Percentiles rank a stretch among this genome's conserved stretches.
Evolutionary conservation across 35 echinoderm and acorn worm species (phyloP).

Genomic region (Holothuria glaberrima): DNA sequence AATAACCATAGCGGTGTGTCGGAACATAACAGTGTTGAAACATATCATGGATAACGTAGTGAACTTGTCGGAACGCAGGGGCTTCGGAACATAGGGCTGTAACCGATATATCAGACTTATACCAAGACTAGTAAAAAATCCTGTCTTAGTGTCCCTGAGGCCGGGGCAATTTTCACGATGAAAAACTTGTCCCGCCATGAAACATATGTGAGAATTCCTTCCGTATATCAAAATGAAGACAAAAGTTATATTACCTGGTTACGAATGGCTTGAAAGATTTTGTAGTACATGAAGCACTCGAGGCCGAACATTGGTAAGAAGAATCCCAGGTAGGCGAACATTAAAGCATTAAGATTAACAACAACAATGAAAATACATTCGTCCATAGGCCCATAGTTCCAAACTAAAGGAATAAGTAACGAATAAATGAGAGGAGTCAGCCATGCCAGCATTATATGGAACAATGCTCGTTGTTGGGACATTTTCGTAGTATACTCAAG

Average conservation of each 20-base stretch:
- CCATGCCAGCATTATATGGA: constrained; percentile 58
- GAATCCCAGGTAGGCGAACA: constrained; percentile 52
- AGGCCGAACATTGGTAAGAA: constrained; percentile 52
- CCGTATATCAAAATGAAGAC: too few relatives aligned
- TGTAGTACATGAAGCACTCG: constrained; percentile 72
- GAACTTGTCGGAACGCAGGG: too few relatives aligned
- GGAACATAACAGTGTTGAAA: too few relatives aligned
- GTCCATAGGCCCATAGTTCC: constrained; percentile 18
- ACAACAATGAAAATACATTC: constrained; percentile 45
- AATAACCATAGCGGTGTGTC: too few relatives aligned
- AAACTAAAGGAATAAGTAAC: constrained; percentile 56
- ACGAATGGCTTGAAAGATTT: constrained; percentile 62
- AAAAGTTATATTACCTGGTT: constrained; percentile 60
- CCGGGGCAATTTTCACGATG: too few relatives aligned
- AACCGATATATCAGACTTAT: too few relatives aligned
- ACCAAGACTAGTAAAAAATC: too few relatives aligned
- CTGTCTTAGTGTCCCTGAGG: too few relatives aligned
- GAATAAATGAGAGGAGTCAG: constrained; percentile 50
- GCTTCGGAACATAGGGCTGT: too few relatives aligned
- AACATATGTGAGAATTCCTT: too few relatives aligned
- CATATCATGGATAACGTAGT: too few relatives aligned
- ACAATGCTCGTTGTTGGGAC: constrained; percentile 43
- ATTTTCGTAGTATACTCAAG: constrained; percentile 46
- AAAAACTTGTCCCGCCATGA: too few relatives aligned
- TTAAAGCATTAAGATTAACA: constrained; percentile 48